Conservation (phyloP, 1,140 invertebrate species). For the Cecropterus lyciades region DNA sequence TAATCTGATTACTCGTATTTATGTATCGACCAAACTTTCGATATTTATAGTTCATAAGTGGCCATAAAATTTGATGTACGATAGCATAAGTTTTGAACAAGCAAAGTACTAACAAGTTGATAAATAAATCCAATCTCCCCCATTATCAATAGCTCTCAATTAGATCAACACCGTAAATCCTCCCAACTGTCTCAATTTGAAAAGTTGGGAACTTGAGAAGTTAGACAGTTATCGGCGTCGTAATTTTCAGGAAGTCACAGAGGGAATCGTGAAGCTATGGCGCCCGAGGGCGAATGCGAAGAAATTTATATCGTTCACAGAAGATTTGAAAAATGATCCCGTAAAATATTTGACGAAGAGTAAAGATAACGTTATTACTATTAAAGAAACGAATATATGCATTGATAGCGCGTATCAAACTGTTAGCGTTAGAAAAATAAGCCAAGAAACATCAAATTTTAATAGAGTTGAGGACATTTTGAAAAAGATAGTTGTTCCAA, state of each 20-base stretch:
- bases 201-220: constrained; percentile 37
- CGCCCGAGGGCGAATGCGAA: constrained; percentile 67
- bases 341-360: constrained; percentile 58
- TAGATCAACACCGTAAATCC: constrained; percentile 36
- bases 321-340: constrained; percentile 66
- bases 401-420: constrained; percentile 71
- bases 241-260: constrained; percentile 70
- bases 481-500: constrained; percentile 70
- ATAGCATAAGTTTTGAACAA: constrained; percentile 13
- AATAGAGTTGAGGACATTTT: constrained; percentile 67
- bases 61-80: constrained; percentile 8
- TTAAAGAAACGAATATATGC: constrained; percentile 55
- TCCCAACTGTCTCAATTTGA: constrained; percentile 29
- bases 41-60: not conserved
- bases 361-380: constrained; percentile 45
- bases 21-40: not conserved
- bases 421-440: constrained; percentile 61
- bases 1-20: not conserved
- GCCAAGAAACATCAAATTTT: constrained; percentile 44
- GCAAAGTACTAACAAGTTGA: constrained; percentile 21
- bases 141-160: constrained; percentile 39
- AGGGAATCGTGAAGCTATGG: constrained; percentile 75
- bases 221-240: constrained; percentile 46
- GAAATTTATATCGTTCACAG: constrained; percentile 67
- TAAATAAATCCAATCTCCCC: constrained; percentile 30